These are phyloP conservation scores for human DNA, from an alignment of 2,113 vertebrate species.

Conservation along the genomic window DNA sequence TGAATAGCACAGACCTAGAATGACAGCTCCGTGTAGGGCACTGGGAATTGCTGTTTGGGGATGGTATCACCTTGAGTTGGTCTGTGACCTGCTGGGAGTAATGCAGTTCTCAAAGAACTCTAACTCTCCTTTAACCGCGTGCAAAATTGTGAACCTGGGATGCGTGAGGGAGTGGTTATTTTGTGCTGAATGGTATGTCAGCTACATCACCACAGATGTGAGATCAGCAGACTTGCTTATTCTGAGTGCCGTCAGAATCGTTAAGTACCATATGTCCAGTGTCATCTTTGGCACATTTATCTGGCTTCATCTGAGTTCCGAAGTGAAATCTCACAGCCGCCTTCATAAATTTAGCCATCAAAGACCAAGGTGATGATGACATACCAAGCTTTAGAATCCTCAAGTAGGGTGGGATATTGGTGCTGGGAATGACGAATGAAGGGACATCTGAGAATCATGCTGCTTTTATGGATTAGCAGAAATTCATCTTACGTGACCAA, in stretches of 20 bases:
- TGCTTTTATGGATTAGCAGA: neutral
- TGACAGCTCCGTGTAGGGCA: neutral
- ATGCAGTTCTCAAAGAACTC: neutral
- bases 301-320: conserved; percentile 34
- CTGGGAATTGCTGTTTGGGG: neutral
- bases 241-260: conserved; percentile 51
- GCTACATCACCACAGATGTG: conserved; percentile 33
- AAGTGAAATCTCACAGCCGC: conserved; percentile 19
- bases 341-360: conserved; percentile 51
- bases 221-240: neutral
- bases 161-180: neutral
- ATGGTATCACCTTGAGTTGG: neutral
- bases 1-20: neutral
- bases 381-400: neutral
- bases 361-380: conserved; percentile 48
- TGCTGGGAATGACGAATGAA: neutral
- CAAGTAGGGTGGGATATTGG: neutral
- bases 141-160: neutral
- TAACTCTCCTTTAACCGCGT: neutral
- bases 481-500: neutral
- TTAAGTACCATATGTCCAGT: conserved; percentile 59
- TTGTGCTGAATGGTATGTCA: neutral
- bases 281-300: conserved; percentile 52
- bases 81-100: neutral
- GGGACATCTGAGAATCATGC: neutral